phyloP scores from a whole-genome alignment of 2,113 vertebrate species.

The Cottus gobio region DNA sequence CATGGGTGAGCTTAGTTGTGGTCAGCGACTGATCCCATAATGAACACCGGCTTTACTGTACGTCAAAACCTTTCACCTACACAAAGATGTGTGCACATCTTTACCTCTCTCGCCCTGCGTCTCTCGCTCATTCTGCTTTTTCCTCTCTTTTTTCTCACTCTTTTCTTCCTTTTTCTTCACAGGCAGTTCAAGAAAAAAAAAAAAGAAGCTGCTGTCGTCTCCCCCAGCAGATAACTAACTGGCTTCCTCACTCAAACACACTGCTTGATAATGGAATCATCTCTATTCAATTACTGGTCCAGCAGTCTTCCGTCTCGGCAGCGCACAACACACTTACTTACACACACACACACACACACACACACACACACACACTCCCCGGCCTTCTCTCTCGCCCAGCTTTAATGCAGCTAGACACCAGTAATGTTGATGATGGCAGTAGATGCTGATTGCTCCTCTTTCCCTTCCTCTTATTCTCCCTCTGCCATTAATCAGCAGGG shows the following conservation, averaged over 20 bases:
- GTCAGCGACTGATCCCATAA: constrained; percentile 64
- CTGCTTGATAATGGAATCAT: constrained; percentile 79
- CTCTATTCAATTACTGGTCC: constrained; percentile 77
- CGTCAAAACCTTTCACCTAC: constrained; percentile 51
- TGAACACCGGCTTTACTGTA: constrained; percentile 44
- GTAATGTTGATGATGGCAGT: constrained; percentile 73
- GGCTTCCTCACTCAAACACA: constrained; percentile 72
- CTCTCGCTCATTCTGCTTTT: not conserved
- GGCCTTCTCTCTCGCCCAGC: constrained; percentile 47
- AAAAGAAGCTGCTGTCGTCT: constrained; percentile 12
- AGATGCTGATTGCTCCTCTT: constrained; percentile 71
- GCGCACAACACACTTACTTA: constrained; percentile 38
- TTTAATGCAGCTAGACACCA: constrained; percentile 74
- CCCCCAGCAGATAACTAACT: constrained; percentile 68
- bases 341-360: constrained; percentile 26
- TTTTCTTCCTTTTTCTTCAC: not conserved
- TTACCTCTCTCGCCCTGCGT: not conserved
- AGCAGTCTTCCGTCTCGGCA: constrained; percentile 64
- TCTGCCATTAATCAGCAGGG: constrained; percentile 75
- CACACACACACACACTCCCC: constrained; percentile 22
- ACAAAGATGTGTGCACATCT: constrained; percentile 5
- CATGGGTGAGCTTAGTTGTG: constrained; percentile 54
- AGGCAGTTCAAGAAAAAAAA: not conserved
- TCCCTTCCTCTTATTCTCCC: constrained; percentile 61
- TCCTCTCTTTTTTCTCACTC: not conserved